Conservation (phyloP, 2,888 invertebrate species). For the Eupithecia subfuscata region DNA sequence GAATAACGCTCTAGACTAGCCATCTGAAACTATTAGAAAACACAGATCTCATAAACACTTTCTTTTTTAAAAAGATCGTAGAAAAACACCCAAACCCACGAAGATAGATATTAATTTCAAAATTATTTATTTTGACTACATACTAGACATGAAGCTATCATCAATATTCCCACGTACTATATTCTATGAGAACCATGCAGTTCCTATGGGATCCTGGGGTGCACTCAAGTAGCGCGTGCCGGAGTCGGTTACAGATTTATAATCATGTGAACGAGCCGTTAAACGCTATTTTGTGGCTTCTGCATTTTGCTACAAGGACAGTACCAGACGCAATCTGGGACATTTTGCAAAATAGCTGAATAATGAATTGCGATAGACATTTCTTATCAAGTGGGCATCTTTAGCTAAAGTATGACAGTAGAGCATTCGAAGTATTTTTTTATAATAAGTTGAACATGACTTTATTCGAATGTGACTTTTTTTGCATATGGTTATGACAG, state of each 20-base stretch:
- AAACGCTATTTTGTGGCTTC: not conserved
- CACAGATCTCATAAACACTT: not conserved
- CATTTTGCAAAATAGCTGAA: too few relatives aligned
- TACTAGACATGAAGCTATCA: not conserved
- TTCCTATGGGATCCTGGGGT: constrained; percentile 1
- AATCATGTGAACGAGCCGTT: constrained; percentile 26
- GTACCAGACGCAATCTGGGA: too few relatives aligned
- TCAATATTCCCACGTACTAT: not conserved
- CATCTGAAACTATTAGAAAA: too few relatives aligned
- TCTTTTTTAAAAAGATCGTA: not conserved
- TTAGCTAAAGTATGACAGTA: too few relatives aligned
- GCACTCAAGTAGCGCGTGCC: constrained; percentile 26
- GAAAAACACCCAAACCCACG: not conserved
- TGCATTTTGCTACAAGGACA: too few relatives aligned
- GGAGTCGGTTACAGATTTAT: constrained; percentile 21
- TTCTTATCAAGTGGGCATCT: too few relatives aligned
- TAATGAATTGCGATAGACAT: too few relatives aligned
- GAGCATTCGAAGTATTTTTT: too few relatives aligned
- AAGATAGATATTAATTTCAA: not conserved
- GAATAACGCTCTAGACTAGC: too few relatives aligned
- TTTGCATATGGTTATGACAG: too few relatives aligned
- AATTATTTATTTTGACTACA: not conserved
- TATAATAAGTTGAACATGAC: too few relatives aligned
- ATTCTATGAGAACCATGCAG: not conserved
- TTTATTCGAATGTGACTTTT: too few relatives aligned